Percentiles rank a stretch among this genome's conserved stretches.
phyloP scores from a whole-genome alignment of 2,113 vertebrate species.

The human region DNA sequence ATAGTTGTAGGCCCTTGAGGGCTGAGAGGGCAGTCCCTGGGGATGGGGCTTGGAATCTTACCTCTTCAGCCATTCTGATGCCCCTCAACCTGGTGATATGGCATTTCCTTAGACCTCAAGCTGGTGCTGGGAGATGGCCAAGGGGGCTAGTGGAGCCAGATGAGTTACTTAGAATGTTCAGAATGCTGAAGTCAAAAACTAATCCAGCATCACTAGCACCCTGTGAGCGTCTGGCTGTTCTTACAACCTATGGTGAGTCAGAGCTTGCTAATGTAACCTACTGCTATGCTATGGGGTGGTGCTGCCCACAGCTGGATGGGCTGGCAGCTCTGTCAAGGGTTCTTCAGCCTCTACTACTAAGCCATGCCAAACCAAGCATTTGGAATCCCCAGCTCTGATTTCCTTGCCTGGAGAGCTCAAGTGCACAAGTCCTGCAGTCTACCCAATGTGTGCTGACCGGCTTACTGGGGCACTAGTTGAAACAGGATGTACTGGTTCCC shows the following conservation, averaged over 20 bases:
- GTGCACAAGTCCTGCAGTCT: background rate
- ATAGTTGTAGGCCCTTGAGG: background rate
- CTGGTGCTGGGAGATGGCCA: background rate
- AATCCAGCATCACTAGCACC: background rate
- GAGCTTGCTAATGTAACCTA: slow-evolving; percentile 62
- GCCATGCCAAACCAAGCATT: background rate
- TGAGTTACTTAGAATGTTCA: slow-evolving; percentile 18
- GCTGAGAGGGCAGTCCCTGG: background rate
- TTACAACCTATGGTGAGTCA: slow-evolving; percentile 74
- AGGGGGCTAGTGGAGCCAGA: slow-evolving; percentile 15
- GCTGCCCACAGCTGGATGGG: slow-evolving; percentile 50
- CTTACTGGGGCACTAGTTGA: background rate
- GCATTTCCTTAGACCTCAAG: slow-evolving; percentile 1
- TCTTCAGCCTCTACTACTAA: background rate
- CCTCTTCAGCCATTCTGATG: background rate
- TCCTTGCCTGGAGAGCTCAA: background rate
- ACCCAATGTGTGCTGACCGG: background rate
- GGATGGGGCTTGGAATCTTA: background rate
- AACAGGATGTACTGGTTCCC: background rate
- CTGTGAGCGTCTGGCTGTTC: slow-evolving; percentile 71
- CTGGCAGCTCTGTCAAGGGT: background rate
- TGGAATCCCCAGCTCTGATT: background rate
- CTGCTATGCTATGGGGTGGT: slow-evolving; percentile 39
- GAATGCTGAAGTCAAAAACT: slow-evolving; percentile 50
- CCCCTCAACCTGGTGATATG: background rate